phyloP scores from a whole-genome alignment of 2,888 invertebrate species.

The Drosophila bunnanda region DNA sequence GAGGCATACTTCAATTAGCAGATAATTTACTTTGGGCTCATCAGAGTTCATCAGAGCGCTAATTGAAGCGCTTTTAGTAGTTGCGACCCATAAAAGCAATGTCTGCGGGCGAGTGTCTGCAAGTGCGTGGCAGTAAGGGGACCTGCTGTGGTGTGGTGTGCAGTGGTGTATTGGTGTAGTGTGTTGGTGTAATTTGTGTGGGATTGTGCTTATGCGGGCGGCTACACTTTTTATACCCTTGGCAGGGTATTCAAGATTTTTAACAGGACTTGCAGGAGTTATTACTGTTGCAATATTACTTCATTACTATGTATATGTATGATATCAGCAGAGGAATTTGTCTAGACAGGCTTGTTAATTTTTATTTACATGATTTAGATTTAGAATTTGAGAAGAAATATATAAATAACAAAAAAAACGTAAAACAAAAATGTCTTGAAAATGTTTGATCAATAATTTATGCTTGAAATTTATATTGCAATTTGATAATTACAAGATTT shows the following conservation, averaged over 20 bases:
- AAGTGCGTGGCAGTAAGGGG: not conserved
- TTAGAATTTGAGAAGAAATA: too few relatives aligned
- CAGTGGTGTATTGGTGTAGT: not conserved
- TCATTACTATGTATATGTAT: too few relatives aligned
- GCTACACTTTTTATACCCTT: conserved; percentile 8
- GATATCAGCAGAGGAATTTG: too few relatives aligned
- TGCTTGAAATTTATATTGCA: too few relatives aligned
- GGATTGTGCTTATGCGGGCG: conserved; percentile 8
- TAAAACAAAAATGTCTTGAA: too few relatives aligned
- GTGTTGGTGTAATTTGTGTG: not conserved
- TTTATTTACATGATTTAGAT: too few relatives aligned
- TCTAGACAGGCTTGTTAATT: too few relatives aligned
- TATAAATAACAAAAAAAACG: too few relatives aligned
- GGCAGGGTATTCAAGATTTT: not conserved
- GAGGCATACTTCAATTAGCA: conserved; percentile 71
- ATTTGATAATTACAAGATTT: too few relatives aligned
- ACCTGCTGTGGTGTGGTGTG: not conserved
- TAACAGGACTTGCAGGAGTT: not conserved
- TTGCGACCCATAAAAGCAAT: conserved; percentile 64
- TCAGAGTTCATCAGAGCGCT: conserved; percentile 74
- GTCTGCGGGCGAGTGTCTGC: conserved; percentile 21
- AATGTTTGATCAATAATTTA: too few relatives aligned
- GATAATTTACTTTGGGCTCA: conserved; percentile 73
- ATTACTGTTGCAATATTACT: too few relatives aligned
- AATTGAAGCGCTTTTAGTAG: conserved; percentile 72